These are phyloP conservation scores for Clepsis dumicolana DNA, from an alignment of 2,888 invertebrate genomes.

Conservation along the genomic window DNA sequence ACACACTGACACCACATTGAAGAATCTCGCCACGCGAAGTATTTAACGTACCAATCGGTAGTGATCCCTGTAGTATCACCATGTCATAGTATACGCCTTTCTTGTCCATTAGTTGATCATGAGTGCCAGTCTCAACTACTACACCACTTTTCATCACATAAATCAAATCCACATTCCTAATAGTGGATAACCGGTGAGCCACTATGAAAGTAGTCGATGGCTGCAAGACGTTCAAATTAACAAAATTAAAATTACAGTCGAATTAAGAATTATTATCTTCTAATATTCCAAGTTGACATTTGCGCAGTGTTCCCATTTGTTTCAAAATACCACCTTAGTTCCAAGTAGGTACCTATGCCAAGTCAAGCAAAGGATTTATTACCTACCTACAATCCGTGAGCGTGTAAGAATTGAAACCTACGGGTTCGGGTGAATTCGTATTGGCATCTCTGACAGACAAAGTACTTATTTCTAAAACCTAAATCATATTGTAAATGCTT, in stretches of 20 bases:
- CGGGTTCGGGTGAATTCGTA: too few species aligned
- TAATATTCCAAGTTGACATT: too few species aligned
- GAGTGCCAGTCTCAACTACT: constrained; percentile 89
- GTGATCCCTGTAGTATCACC: constrained; percentile 84
- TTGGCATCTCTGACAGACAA: too few species aligned
- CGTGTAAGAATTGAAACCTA: too few species aligned
- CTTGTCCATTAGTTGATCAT: constrained; percentile 87
- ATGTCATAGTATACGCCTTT: constrained; percentile 87
- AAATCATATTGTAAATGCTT: too few species aligned
- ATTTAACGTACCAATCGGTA: background rate
- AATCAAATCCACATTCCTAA: constrained; percentile 86
- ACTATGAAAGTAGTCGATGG: constrained; percentile 93
- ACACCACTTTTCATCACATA: constrained; percentile 85
- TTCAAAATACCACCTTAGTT: too few species aligned
- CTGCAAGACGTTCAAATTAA: constrained; percentile 46
- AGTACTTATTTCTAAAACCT: too few species aligned
- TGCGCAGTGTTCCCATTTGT: too few species aligned
- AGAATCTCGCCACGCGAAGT: background rate
- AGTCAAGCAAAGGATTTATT: too few species aligned
- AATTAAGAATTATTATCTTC: background rate
- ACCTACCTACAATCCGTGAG: too few species aligned
- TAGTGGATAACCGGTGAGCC: constrained; percentile 92
- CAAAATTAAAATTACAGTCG: background rate
- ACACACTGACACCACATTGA: too few species aligned
- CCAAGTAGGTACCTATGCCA: too few species aligned